A percentile compares a stretch with the other conserved stretches of the same genome.
phyloP scores from a whole-genome alignment of 2,888 invertebrate species.

The Liopterus haemorrhoidalis region DNA sequence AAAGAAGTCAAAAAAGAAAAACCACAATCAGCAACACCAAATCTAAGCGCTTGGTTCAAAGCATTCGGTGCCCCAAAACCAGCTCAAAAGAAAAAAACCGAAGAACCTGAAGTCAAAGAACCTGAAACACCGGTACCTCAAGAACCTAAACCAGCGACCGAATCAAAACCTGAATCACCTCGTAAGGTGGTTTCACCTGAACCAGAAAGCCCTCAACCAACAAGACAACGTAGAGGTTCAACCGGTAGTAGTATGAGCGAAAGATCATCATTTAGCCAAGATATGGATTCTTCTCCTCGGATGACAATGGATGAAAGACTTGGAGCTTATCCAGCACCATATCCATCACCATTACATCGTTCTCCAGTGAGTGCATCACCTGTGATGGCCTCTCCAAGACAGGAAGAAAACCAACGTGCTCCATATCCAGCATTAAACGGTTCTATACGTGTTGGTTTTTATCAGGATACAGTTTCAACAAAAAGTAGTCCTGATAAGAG shows the following conservation, averaged over 20 bases:
- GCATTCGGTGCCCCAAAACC: slow-evolving; percentile 82
- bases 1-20: slow-evolving; percentile 27
- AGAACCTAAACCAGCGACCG: slow-evolving; percentile 35
- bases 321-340: slow-evolving; percentile 62
- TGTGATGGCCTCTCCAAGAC: slow-evolving; percentile 61
- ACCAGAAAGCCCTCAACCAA: slow-evolving; percentile 42
- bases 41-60: slow-evolving; percentile 87
- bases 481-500: slow-evolving; percentile 81
- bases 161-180: slow-evolving; percentile 30
- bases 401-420: slow-evolving; percentile 61
- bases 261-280: slow-evolving; percentile 57
- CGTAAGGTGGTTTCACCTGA: slow-evolving; percentile 35
- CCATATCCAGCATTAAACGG: slow-evolving; percentile 71
- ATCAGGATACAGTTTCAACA: slow-evolving; percentile 79
- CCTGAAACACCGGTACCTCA: slow-evolving; percentile 31
- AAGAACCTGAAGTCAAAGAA: slow-evolving; percentile 42
- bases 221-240: slow-evolving; percentile 63
- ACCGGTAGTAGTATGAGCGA: slow-evolving; percentile 77
- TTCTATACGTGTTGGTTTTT: slow-evolving; percentile 79
- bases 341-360: slow-evolving; percentile 65
- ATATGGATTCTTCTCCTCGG: slow-evolving; percentile 67
- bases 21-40: slow-evolving; percentile 67
- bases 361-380: slow-evolving; percentile 65
- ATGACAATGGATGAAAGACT: slow-evolving; percentile 55
- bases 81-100: slow-evolving; percentile 52